These are phyloP conservation scores for Balearica regulorum DNA, from an alignment of 2,797 vertebrate species.

Conservation along the genomic window DNA sequence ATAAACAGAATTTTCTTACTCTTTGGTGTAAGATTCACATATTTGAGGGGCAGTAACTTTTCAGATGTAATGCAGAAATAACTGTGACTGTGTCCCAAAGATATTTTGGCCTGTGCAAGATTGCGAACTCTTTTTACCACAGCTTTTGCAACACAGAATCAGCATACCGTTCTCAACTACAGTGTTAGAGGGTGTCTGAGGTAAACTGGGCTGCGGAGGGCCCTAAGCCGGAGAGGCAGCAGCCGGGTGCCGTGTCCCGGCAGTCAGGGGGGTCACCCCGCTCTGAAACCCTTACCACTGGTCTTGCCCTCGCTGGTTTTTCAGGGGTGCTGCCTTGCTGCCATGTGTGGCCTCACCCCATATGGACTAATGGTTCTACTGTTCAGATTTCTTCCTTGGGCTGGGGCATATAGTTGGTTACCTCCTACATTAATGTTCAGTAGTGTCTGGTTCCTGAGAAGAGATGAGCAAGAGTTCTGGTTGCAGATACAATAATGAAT, in stretches of 20 bases:
- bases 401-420: neutral
- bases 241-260: fast-evolving
- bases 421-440: fast-evolving
- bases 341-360: neutral
- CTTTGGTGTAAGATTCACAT: neutral
- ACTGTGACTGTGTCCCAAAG: neutral
- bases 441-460: neutral
- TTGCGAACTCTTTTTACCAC: neutral
- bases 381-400: neutral
- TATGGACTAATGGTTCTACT: neutral
- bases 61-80: neutral
- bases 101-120: neutral
- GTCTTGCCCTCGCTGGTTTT: neutral
- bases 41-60: neutral
- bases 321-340: neutral
- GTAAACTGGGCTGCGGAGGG: neutral
- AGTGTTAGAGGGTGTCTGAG: neutral
- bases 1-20: neutral
- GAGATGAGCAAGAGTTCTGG: neutral
- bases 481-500: neutral
- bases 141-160: neutral
- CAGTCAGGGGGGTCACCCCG: neutral
- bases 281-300: neutral
- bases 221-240: fast-evolving
- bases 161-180: neutral